A percentile compares a stretch with the other conserved stretches of the same genome.
Evolutionary conservation across 2,113 vertebrate species (phyloP).

Genomic region (Hemiprocne comata): DNA sequence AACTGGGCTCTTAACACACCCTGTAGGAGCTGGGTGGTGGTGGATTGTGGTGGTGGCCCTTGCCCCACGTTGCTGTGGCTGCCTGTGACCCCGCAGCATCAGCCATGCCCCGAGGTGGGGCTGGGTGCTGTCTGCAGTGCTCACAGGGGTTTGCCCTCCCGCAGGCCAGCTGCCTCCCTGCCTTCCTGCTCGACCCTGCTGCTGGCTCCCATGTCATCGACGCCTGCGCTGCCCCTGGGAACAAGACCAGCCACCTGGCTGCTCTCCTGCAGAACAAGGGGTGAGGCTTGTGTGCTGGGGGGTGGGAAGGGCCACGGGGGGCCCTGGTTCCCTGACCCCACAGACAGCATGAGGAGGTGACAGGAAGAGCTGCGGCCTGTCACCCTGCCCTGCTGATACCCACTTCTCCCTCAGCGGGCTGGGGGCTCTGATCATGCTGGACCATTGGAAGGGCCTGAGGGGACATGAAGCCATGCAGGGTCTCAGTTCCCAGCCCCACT

Average conservation of each 20-base stretch:
- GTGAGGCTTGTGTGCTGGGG: conserved; percentile 59
- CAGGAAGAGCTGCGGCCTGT: not conserved
- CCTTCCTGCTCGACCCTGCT: conserved; percentile 81
- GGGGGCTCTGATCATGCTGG: not conserved
- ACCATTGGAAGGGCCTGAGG: not conserved
- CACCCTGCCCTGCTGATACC: not conserved
- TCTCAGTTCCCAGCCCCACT: not conserved
- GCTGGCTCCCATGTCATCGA: conserved; percentile 85
- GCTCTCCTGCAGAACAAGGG: conserved; percentile 91
- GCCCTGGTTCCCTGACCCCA: not conserved
- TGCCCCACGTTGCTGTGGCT: not conserved
- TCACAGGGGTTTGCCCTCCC: fast-evolving
- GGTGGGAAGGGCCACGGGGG: not conserved
- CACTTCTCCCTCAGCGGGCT: not conserved
- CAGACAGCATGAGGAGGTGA: not conserved
- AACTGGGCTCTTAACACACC: not conserved
- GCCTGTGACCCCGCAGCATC: not conserved
- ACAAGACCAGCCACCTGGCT: conserved; percentile 95
- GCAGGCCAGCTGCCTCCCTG: conserved; percentile 93
- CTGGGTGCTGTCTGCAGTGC: not conserved
- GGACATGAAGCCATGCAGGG: fast-evolving
- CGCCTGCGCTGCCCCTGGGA: conserved; percentile 93
- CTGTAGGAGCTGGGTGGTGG: not conserved
- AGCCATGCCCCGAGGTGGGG: fast-evolving
- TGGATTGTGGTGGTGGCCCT: not conserved